Base-by-base conservation (phyloP, 2,113 vertebrate species). In the Phoxinus phoxinus region DNA sequence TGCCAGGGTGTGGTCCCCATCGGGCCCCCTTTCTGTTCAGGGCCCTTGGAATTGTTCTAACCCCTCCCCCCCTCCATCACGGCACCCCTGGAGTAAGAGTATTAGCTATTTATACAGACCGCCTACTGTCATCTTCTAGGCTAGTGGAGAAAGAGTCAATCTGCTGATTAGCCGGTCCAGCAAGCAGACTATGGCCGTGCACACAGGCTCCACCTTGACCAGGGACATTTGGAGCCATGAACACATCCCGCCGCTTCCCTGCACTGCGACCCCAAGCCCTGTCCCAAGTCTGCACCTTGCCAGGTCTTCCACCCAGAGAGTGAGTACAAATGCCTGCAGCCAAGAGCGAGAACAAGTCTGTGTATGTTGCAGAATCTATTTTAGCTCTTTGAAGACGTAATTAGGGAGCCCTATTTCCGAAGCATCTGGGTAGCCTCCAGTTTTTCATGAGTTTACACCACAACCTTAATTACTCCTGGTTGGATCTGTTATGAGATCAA, bases 91-190 rank as follows among this genome's bases (percentile, higher is more conserved):
- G 53, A 56, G 19, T 23, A 81, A 69, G 61, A 84, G 37, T 48
- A 85, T 82, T 46, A 35, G 25, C 27, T 58, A 44, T 82, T 83
- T 72, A 78, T 27, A 35, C 19, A 25, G 23, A 76, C 27, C 23
- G 9, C 73, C 53, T 61, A 90, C 91, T 56, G 25, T 89, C 74
- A 13, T 82, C 83, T 83, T 86, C 1, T 84, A 99, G 98, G 97
- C 97, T n/a, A 99, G 97, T 0, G 97, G 97, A 76, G 98, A 99
- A 89, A 95, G 96, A 89, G 97, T 99, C 86, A 95, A 96, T 88
- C 93, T 99, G 90, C 89, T 97, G 46, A 95, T 99, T 89, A 96
- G 95, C 74, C 95, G 97, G 87, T 92, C 96, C 35, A 92, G 91
- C 91, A 99, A 98, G 90, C 92, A 95, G 7, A 96, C 96, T 83